Evolutionary conservation across 2,113 vertebrate species (phyloP).

Genomic region (Trematomus loennbergii): DNA sequence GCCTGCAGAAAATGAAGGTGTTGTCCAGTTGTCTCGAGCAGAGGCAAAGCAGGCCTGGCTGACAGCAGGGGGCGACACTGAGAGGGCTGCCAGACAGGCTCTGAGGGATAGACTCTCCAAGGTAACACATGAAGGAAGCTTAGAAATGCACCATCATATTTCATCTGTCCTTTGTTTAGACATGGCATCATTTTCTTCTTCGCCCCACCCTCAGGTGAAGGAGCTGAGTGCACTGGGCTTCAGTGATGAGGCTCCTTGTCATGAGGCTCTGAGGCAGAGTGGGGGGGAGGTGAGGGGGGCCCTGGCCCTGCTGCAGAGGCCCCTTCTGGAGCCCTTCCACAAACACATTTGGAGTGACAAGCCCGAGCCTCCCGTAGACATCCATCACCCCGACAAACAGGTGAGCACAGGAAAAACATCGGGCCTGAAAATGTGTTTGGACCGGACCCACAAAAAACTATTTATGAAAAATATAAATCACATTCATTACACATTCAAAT

Average conservation of each 20-base stretch:
- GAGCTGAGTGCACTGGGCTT: constrained; percentile 89
- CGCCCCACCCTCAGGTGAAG: constrained; percentile 79
- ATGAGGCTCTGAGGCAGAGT: constrained; percentile 89
- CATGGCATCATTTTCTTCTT: no score
- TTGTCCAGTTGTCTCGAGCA: constrained; percentile 84
- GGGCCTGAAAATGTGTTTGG: no score
- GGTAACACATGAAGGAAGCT: constrained; percentile 54
- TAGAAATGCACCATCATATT: no score
- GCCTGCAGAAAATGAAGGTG: constrained; percentile 19
- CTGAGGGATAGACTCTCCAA: constrained; percentile 84
- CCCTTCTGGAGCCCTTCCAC: constrained; percentile 88
- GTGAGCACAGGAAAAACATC: constrained; percentile 57
- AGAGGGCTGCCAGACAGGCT: constrained; percentile 86
- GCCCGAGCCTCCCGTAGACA: constrained; percentile 79
- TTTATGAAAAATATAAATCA: no score
- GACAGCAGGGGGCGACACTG: constrained; percentile 84
- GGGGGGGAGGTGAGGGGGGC: constrained; percentile 88
- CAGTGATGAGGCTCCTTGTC: constrained; percentile 77
- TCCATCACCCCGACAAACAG: constrained; percentile 87
- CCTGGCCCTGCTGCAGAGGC: constrained; percentile 87
- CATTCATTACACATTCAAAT: no score
- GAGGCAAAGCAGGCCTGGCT: constrained; percentile 91
- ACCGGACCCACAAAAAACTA: no score
- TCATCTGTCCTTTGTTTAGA: no score
- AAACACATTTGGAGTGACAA: constrained; percentile 87